Percentiles rank a stretch among this genome's conserved stretches.
Conservation (phyloP, 2,888 invertebrate species). For the Nowickia ferox region DNA sequence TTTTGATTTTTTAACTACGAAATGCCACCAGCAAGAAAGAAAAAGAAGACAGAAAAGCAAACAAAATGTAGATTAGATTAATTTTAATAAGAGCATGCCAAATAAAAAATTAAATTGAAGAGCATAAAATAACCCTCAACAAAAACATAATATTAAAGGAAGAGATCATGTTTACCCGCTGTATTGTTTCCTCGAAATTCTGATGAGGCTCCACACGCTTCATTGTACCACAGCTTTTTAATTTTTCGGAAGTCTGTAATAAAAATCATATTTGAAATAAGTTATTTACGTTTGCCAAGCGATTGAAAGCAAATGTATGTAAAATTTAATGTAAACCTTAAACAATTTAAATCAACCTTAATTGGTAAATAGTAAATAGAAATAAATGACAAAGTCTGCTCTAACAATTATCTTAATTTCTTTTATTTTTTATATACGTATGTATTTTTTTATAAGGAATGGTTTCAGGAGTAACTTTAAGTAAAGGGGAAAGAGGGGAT, state of each 20-base stretch:
- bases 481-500: no score
- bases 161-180: conserved; percentile 79
- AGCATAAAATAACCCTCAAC: neutral
- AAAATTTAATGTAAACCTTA: conserved; percentile 4
- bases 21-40: conserved; percentile 29
- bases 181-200: conserved; percentile 83
- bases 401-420: neutral
- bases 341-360: conserved; percentile 6
- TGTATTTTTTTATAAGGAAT: neutral
- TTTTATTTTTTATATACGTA: neutral
- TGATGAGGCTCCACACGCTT: conserved; percentile 82
- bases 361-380: conserved; percentile 13
- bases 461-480: neutral
- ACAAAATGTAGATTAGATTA: conserved; percentile 44
- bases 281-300: neutral
- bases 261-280: conserved; percentile 51
- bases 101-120: conserved; percentile 22
- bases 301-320: neutral
- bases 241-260: conserved; percentile 80
- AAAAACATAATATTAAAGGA: neutral
- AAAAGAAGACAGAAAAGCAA: conserved; percentile 40
- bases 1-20: conserved; percentile 82
- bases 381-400: neutral
- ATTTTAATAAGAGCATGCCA: conserved; percentile 15
- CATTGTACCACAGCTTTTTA: conserved; percentile 81